Evolutionary conservation across 1,140 invertebrate genomes (phyloP).

Genomic region (Vollenhovia emeryi): DNA sequence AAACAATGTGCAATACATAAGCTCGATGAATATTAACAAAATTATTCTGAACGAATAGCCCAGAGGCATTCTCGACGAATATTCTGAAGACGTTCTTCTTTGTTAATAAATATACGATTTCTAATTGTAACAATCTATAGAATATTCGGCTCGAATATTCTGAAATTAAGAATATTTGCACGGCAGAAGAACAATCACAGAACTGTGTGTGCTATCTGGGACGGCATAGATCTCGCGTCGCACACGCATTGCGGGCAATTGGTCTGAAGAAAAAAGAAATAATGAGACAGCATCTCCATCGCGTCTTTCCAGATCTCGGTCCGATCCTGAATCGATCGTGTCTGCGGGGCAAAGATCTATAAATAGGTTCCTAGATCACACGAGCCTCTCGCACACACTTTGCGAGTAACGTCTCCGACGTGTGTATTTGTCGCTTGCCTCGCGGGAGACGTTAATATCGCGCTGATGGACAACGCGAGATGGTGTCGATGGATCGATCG

Average conservation of each 20-base stretch:
- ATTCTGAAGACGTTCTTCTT: too few relatives aligned
- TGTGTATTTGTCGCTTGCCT: slow-evolving; percentile 43
- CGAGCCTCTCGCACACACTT: not conserved
- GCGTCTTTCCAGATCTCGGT: not conserved
- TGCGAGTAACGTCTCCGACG: slow-evolving; percentile 5
- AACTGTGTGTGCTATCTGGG: too few relatives aligned
- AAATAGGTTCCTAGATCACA: slow-evolving; percentile 51
- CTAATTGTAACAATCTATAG: too few relatives aligned
- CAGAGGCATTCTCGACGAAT: too few relatives aligned
- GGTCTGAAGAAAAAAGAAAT: not conserved
- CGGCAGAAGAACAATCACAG: too few relatives aligned
- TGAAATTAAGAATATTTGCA: too few relatives aligned
- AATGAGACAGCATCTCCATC: not conserved
- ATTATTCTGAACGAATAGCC: too few relatives aligned
- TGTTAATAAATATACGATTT: too few relatives aligned
- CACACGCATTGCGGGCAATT: not conserved
- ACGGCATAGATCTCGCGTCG: not conserved
- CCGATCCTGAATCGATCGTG: slow-evolving; percentile 33
- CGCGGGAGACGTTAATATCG: slow-evolving; percentile 43
- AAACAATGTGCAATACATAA: too few relatives aligned
- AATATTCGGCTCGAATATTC: too few relatives aligned
- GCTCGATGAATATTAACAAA: too few relatives aligned
- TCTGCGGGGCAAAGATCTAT: slow-evolving; percentile 32
- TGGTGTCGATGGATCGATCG: slow-evolving; percentile 64
- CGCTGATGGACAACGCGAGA: slow-evolving; percentile 26